A percentile compares a stretch with the other conserved stretches of the same genome.
Conservation (phyloP, 2,888 invertebrate species). For the Lamproptera curius region DNA sequence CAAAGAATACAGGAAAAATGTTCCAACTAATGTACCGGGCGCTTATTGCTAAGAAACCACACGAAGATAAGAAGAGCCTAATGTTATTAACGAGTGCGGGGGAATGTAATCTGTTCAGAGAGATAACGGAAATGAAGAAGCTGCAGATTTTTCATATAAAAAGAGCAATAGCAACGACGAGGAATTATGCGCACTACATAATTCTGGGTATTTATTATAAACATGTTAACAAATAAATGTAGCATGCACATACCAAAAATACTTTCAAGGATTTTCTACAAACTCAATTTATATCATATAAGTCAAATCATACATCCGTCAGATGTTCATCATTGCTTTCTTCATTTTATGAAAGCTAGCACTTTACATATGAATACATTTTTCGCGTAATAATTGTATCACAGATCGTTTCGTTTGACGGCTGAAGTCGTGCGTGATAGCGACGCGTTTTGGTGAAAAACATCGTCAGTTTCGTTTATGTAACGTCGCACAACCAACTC, state of each 20-base stretch:
- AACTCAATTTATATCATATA: too few species aligned
- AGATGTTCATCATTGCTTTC: too few species aligned
- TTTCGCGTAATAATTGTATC: slow-evolving; percentile 14
- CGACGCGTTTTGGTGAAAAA: slow-evolving; percentile 11
- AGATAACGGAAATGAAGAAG: neutral
- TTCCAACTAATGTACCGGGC: slow-evolving; percentile 9
- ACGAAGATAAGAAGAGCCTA: slow-evolving; percentile 6
- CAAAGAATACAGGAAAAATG: slow-evolving; percentile 8
- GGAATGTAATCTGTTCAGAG: slow-evolving; percentile 10
- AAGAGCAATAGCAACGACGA: too few species aligned
- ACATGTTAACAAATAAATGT: too few species aligned
- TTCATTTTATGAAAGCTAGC: too few species aligned
- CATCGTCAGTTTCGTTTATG: slow-evolving; percentile 13
- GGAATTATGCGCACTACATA: too few species aligned
- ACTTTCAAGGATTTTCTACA: too few species aligned
- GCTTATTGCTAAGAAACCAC: slow-evolving; percentile 8
- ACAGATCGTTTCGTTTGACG: slow-evolving; percentile 15
- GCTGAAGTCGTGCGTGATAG: slow-evolving; percentile 2
- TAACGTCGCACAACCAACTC: slow-evolving; percentile 4
- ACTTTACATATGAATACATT: slow-evolving; percentile 1
- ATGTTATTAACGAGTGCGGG: slow-evolving; percentile 9
- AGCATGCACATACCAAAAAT: too few species aligned
- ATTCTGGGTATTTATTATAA: too few species aligned
- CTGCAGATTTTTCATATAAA: neutral
- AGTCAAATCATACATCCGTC: too few species aligned